Percentiles rank a stretch among this genome's conserved stretches.
These are phyloP conservation scores for Corythornis vintsioides DNA, from an alignment of 2,113 vertebrate genomes.

Conservation along the genomic window DNA sequence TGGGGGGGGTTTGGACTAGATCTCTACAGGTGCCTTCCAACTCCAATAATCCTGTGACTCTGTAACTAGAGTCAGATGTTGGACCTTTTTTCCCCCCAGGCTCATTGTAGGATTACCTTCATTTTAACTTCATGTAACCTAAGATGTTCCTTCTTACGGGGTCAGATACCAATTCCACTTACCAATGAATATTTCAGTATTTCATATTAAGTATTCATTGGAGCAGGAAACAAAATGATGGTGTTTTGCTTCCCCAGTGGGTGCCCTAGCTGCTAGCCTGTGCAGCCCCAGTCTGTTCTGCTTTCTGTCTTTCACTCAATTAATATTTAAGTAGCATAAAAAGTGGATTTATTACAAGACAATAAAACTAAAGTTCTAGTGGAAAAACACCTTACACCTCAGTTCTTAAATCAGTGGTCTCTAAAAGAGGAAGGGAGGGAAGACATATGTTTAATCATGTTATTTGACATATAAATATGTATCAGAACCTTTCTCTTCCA, in stretches of 20 bases:
- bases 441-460: fast-evolving
- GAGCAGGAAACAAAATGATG: neutral
- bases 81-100: neutral
- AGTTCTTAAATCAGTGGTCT: neutral
- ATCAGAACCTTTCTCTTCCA: neutral
- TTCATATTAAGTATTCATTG: constrained; percentile 18
- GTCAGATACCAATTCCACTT: neutral
- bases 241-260: neutral
- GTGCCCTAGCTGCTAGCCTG: neutral
- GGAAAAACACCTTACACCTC: neutral
- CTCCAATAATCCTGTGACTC: too few species aligned
- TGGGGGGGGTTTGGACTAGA: too few species aligned
- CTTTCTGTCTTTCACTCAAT: neutral
- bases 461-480: neutral
- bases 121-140: neutral
- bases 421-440: neutral
- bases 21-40: too few species aligned
- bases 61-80: neutral
- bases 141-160: neutral
- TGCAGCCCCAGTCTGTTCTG: neutral
- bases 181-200: constrained; percentile 34
- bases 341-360: constrained; percentile 2
- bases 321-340: neutral
- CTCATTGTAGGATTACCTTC: neutral
- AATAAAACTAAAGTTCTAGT: neutral